phyloP scores from a whole-genome alignment of 2,113 vertebrate species.

The Bubo bubo region DNA sequence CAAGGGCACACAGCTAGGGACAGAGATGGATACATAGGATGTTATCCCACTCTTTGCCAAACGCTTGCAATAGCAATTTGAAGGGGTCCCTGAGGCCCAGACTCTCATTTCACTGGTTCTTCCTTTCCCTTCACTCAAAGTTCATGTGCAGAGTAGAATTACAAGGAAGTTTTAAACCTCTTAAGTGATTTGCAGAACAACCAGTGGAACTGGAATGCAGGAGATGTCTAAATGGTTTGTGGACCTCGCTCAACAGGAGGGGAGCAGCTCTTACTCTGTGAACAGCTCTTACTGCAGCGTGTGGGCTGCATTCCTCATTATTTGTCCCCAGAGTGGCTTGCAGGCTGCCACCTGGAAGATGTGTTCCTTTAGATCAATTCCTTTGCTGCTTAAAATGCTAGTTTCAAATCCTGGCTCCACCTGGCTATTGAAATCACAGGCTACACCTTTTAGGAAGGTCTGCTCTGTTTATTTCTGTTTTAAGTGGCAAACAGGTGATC shows the following conservation, averaged over 20 bases:
- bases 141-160: constrained; percentile 61
- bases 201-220: background rate
- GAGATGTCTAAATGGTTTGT: background rate
- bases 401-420: background rate
- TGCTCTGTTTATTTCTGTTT: background rate
- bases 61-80: constrained; percentile 59
- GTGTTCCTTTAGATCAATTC: background rate
- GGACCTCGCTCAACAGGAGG: background rate
- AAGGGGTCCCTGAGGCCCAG: constrained; percentile 41
- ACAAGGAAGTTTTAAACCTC: constrained; percentile 61
- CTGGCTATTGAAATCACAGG: background rate
- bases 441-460: background rate
- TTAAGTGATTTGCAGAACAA: constrained; percentile 48
- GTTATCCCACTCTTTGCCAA: constrained; percentile 58
- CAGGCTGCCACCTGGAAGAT: background rate
- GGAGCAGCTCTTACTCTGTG: background rate
- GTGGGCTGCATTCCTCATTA: background rate
- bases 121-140: constrained; percentile 35
- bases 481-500: background rate
- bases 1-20: constrained; percentile 26
- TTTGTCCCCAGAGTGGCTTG: fast-evolving
- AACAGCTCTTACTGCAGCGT: background rate
- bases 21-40: constrained; percentile 57
- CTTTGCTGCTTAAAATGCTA: background rate
- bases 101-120: constrained; percentile 40